These are phyloP conservation scores for Zaprionus ornatus DNA, from an alignment of 1,140 invertebrate species.

Conservation along the genomic window DNA sequence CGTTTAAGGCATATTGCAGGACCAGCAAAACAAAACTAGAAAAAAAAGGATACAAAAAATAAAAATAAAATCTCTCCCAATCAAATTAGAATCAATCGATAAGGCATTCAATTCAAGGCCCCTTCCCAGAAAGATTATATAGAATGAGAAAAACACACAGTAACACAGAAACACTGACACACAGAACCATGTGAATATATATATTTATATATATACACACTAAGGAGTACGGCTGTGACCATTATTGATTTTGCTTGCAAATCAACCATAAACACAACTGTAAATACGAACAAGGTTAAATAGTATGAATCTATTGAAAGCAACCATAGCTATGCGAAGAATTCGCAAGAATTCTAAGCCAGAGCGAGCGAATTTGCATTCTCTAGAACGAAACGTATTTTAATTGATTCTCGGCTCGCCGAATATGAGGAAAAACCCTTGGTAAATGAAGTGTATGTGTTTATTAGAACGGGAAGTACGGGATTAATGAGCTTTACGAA, in stretches of 20 bases:
- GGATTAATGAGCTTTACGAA: neutral
- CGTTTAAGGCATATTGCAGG: conserved; percentile 53
- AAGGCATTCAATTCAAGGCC: conserved; percentile 1
- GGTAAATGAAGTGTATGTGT: neutral
- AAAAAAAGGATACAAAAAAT: neutral
- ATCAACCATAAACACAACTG: conserved; percentile 55
- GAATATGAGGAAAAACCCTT: neutral
- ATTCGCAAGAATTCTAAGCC: neutral
- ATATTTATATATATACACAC: conserved; percentile 11
- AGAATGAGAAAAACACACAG: neutral
- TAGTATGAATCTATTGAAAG: neutral
- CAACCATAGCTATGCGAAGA: neutral
- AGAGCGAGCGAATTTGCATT: neutral
- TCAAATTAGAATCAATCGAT: conserved; percentile 11
- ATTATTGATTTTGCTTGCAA: conserved; percentile 68
- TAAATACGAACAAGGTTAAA: conserved; percentile 50
- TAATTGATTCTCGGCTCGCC: conserved; percentile 4
- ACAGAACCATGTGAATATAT: conserved; percentile 26
- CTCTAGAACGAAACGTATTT: conserved; percentile 26
- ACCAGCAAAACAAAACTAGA: conserved; percentile 42
- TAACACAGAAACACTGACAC: conserved; percentile 15
- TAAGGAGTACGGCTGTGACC: conserved; percentile 72
- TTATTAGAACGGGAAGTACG: neutral
- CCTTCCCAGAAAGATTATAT: neutral
- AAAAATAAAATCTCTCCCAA: neutral